A percentile compares a stretch with the other conserved stretches of the same genome.
Evolutionary conservation across 2,797 vertebrate species (phyloP).

Genomic region (Pygocentrus nattereri): DNA sequence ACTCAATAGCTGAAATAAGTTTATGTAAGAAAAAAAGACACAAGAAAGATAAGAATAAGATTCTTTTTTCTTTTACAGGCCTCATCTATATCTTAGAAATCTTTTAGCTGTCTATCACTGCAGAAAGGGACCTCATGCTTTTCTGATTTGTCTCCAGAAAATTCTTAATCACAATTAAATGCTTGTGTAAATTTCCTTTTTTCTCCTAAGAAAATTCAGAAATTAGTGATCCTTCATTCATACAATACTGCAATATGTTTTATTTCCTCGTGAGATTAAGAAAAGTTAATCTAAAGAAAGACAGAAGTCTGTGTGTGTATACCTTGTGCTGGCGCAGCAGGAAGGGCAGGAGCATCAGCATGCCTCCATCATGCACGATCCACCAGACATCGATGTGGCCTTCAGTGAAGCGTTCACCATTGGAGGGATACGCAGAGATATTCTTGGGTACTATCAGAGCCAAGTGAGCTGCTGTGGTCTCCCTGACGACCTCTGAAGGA

Average conservation of each 20-base stretch:
- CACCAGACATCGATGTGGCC: slow-evolving; percentile 99
- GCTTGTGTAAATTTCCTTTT: background rate
- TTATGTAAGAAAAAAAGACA: too few relatives aligned
- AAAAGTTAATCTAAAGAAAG: too few relatives aligned
- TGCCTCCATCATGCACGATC: slow-evolving; percentile 97
- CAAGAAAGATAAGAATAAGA: too few relatives aligned
- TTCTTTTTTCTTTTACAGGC: too few relatives aligned
- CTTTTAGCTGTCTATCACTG: background rate
- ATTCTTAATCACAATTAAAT: too few relatives aligned
- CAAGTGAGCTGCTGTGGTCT: slow-evolving; percentile 92
- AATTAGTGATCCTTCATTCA: background rate
- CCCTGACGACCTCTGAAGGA: slow-evolving; percentile 89
- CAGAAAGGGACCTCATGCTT: background rate
- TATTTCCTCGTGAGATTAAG: too few relatives aligned
- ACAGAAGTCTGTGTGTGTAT: background rate
- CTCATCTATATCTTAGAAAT: too few relatives aligned
- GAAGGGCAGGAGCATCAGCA: slow-evolving; percentile 98
- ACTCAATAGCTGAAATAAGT: too few relatives aligned
- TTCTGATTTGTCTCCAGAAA: too few relatives aligned
- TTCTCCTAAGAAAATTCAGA: background rate
- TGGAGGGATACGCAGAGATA: slow-evolving; percentile 91
- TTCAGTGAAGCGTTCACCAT: slow-evolving; percentile 95
- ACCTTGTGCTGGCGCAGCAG: slow-evolving; percentile 98
- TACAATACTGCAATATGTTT: background rate
- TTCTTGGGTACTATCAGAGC: slow-evolving; percentile 96